These are phyloP conservation scores for Tetraodon nigroviridis DNA, from an alignment of 2,113 vertebrate genomes.

Conservation along the genomic window DNA sequence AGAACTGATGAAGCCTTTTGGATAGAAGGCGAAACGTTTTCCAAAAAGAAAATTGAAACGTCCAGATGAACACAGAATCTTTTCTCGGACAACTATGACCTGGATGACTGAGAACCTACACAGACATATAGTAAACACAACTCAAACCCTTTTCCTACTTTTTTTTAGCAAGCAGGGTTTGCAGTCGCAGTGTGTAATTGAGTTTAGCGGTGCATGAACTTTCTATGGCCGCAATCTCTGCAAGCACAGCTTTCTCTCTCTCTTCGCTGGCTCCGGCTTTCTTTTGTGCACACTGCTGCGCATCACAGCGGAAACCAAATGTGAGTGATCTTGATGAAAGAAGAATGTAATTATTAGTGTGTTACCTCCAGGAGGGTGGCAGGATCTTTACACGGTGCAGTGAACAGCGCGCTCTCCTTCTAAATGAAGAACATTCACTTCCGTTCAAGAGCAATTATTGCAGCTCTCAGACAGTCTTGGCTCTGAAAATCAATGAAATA, in stretches of 20 bases:
- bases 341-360: conserved; percentile 71
- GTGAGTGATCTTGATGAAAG: conserved; percentile 67
- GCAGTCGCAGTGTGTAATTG: conserved; percentile 68
- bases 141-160: conserved; percentile 48
- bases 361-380: conserved; percentile 46
- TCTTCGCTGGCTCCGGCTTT: conserved; percentile 37
- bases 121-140: conserved; percentile 58
- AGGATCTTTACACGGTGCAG: conserved; percentile 67
- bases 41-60: no score
- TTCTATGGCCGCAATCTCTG: conserved; percentile 66
- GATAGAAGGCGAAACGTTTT: no score
- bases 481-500: conserved; percentile 45
- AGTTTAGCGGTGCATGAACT: conserved; percentile 69
- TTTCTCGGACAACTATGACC: no score
- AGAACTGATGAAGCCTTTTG: no score
- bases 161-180: conserved; percentile 54
- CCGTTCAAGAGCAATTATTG: conserved; percentile 67
- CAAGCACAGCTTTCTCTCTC: conserved; percentile 56
- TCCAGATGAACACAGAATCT: no score
- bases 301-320: conserved; percentile 48
- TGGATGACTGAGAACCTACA: no score
- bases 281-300: conserved; percentile 57
- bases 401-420: conserved; percentile 44
- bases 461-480: conserved; percentile 54
- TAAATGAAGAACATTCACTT: conserved; percentile 54